Percentiles rank a stretch among this genome's conserved stretches.
phyloP scores from a whole-genome alignment of 2,113 vertebrate species.

The Mohoua ochrocephala region DNA sequence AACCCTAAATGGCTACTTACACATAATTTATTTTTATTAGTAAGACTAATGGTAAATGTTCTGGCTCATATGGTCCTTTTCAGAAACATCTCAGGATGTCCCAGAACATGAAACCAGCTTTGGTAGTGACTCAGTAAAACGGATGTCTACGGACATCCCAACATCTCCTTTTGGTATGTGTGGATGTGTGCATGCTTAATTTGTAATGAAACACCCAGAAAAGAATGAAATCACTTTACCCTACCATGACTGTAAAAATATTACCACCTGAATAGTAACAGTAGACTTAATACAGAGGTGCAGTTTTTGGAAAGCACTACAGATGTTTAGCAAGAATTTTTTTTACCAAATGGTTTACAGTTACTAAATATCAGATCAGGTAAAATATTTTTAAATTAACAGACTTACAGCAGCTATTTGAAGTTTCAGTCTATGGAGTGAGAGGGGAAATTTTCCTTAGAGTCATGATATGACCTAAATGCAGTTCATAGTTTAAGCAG shows the following conservation, averaged over 20 bases:
- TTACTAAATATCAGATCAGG: not conserved
- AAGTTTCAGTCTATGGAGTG: not conserved
- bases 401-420: not conserved
- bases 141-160: not conserved
- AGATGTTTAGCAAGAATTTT: not conserved
- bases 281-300: not conserved
- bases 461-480: not conserved
- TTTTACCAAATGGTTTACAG: not conserved
- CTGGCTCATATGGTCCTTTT: slow-evolving; percentile 31
- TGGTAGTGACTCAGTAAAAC: not conserved
- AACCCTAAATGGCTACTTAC: not conserved
- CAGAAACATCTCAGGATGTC: slow-evolving; percentile 14
- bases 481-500: not conserved
- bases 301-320: not conserved
- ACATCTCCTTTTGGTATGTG: not conserved
- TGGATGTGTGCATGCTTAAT: not conserved
- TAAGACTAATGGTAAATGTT: slow-evolving; percentile 31
- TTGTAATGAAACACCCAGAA: not conserved
- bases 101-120: not conserved
- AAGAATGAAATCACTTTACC: not conserved
- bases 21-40: slow-evolving; percentile 53
- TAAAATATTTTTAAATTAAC: not conserved
- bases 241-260: not conserved
- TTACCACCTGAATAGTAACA: not conserved
- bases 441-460: not conserved